phyloP scores from a whole-genome alignment of 2,797 vertebrate species.

The Enteromius mattozi region DNA sequence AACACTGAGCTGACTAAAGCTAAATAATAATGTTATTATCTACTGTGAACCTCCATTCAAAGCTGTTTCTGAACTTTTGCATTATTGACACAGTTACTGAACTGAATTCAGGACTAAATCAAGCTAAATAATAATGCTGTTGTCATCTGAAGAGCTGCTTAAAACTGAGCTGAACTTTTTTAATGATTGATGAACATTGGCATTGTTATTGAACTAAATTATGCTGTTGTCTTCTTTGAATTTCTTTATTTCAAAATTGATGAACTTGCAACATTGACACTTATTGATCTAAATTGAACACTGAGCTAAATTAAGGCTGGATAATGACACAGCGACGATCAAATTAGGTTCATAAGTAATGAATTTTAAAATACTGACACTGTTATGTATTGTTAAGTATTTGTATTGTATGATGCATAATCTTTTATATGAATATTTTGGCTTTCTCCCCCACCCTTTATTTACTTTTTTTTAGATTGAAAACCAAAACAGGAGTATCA shows the following conservation, averaged over 20 bases:
- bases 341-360: background rate
- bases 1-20: background rate
- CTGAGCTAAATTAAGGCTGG: background rate
- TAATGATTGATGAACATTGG: background rate
- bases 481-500: conserved; percentile 87
- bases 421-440: background rate
- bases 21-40: background rate
- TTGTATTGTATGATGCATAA: background rate
- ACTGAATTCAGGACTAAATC: background rate
- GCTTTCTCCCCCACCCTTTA: background rate
- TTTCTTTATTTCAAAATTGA: background rate
- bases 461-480: conserved; percentile 80
- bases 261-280: background rate
- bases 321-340: background rate
- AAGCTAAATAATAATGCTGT: background rate
- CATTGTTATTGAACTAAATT: background rate
- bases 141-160: background rate
- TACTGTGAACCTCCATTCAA: background rate
- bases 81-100: background rate
- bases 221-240: background rate
- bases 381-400: background rate
- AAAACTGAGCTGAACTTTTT: background rate
- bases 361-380: background rate
- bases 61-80: background rate
- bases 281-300: background rate